Percentiles rank a stretch among this genome's conserved stretches.
phyloP scores from a whole-genome alignment of 2,797 vertebrate species.

The Anniella stebbinsi region DNA sequence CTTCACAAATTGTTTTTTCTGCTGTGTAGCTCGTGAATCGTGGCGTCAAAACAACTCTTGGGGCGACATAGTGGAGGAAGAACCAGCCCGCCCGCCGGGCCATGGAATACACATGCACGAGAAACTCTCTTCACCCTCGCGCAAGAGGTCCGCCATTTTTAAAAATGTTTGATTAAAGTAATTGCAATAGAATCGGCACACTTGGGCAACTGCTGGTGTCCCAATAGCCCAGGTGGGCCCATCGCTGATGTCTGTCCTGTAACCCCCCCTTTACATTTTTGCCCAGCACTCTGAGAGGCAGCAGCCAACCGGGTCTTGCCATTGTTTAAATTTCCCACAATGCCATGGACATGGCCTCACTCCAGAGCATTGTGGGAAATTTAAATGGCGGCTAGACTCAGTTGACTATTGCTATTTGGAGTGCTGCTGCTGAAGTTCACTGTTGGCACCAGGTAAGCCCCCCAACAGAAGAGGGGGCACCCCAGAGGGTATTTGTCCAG shows the following conservation, averaged over 20 bases:
- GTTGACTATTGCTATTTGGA: not conserved
- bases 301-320: too few species aligned
- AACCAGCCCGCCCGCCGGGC: slow-evolving; percentile 94
- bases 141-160: slow-evolving; percentile 87
- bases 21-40: slow-evolving; percentile 88
- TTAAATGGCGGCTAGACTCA: too few species aligned
- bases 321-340: too few species aligned
- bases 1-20: not conserved
- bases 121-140: slow-evolving; percentile 96
- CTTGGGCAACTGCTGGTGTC: too few species aligned
- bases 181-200: not conserved
- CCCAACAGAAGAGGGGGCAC: too few species aligned
- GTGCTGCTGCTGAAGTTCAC: not conserved
- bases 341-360: too few species aligned
- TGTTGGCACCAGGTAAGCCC: not conserved
- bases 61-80: slow-evolving; percentile 98
- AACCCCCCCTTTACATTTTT: too few species aligned
- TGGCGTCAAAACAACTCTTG: slow-evolving; percentile 98
- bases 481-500: too few species aligned
- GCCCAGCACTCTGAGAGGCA: too few species aligned
- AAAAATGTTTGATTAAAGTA: slow-evolving; percentile 1
- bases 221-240: too few species aligned
- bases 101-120: slow-evolving; percentile 99
- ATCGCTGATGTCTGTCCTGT: too few species aligned
- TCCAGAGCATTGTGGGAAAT: too few species aligned